phyloP scores from a whole-genome alignment of 2,113 vertebrate species.

The Suncus etruscus region DNA sequence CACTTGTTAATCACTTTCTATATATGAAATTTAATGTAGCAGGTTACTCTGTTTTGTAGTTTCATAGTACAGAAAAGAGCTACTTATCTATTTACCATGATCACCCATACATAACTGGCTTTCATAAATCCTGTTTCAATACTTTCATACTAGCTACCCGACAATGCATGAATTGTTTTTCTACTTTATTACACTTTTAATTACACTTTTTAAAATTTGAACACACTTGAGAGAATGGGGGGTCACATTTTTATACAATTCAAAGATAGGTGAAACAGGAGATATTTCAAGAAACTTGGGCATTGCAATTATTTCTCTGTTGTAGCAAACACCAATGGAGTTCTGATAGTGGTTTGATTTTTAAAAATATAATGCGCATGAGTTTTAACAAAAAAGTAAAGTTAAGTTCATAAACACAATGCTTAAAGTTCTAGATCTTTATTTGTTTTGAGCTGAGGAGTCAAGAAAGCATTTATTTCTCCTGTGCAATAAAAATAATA shows the following conservation, averaged over 20 bases:
- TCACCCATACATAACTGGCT: background rate
- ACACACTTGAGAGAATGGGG: background rate
- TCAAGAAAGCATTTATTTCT: background rate
- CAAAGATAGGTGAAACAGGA: background rate
- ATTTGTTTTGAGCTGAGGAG: background rate
- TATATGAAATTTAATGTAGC: background rate
- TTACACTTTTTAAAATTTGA: background rate
- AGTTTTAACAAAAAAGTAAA: background rate
- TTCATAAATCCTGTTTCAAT: no score
- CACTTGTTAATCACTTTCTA: background rate
- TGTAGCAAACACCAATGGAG: background rate
- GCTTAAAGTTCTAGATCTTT: background rate
- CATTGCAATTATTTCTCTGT: background rate
- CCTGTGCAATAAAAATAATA: background rate
- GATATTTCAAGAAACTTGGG: background rate
- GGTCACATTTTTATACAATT: background rate
- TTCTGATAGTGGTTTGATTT: background rate
- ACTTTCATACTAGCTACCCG: no score
- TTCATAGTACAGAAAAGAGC: background rate
- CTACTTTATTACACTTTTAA: background rate
- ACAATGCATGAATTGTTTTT: background rate
- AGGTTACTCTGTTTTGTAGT: background rate
- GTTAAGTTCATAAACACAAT: background rate
- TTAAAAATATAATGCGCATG: background rate
- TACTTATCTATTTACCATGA: background rate